Evolutionary conservation across 2,888 invertebrate genomes (phyloP).

Genomic region (Eucriotettix oculatus): DNA sequence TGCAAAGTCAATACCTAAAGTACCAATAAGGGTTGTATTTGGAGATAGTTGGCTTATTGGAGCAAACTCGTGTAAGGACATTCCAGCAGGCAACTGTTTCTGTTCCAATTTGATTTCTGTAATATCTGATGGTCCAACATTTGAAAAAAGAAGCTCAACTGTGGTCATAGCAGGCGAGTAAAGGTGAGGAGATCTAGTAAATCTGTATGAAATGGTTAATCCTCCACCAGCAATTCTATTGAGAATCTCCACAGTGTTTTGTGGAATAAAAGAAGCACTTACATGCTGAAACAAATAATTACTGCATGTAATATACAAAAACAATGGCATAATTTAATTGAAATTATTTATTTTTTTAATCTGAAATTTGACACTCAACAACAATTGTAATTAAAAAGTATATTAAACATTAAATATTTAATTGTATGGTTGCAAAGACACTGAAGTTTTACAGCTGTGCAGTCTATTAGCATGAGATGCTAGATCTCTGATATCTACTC

Average conservation of each 20-base stretch:
- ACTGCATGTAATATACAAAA: neutral
- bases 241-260: slow-evolving; percentile 43
- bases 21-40: slow-evolving; percentile 43
- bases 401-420: no score
- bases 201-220: slow-evolving; percentile 41
- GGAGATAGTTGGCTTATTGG: slow-evolving; percentile 45
- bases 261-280: slow-evolving; percentile 39
- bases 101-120: slow-evolving; percentile 34
- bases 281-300: slow-evolving; percentile 44
- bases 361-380: no score
- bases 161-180: slow-evolving; percentile 68
- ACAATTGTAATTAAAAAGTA: no score
- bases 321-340: no score
- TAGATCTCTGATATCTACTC: no score
- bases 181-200: slow-evolving; percentile 63
- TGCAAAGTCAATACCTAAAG: slow-evolving; percentile 79
- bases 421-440: no score
- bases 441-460: no score
- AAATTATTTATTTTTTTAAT: no score
- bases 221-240: slow-evolving; percentile 58
- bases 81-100: slow-evolving; percentile 42
- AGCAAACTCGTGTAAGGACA: slow-evolving; percentile 58
- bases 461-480: no score
- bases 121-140: slow-evolving; percentile 47
- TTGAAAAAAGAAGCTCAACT: slow-evolving; percentile 62